Base-by-base conservation (phyloP, 2,888 invertebrate genomes). In the Tupiocoris notatus region DNA sequence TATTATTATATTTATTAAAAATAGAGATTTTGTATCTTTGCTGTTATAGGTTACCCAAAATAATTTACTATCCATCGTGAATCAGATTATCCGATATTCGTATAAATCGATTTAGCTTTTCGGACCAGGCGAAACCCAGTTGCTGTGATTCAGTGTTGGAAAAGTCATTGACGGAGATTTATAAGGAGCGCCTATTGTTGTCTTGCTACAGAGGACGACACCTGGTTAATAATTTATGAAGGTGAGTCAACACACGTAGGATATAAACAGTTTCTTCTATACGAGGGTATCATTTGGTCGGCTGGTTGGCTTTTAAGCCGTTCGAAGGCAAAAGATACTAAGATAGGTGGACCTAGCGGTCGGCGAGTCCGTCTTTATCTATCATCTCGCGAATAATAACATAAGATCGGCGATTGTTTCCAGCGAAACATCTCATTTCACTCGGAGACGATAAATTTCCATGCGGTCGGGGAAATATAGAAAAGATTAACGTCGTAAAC, bases 201-300 rank as follows among this genome's bases (percentile, higher is more conserved):
- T 70, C 70, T 23, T 59, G 59, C 58, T 25, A 17, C 39, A 39
- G 39, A 23, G 59, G 70, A 70, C 57, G 70, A 58, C 70, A 70
- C 70, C 70, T 70, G 58, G 59, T 70, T 70, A 70, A 70, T 70
- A 70, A 70, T 70, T 70, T 70, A 70, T 70, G 70, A 70, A 70
- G 70, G 59, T 70, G 70, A 70, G 70, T 70, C 70, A 70, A 70
- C 70, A 59, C 70, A 59, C 70, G 22, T 67, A 18, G 24, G 59
- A 23, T 70, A 58, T 70, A 58, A 23, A 70, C 58, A 70, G 70
- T 70, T 21, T 57, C 67, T 39, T 12, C 39, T 39, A 39, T 39
- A 39, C 56, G 54, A 67, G 54, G 57, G 67, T 70, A 70, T 70
- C 70, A 59, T 70, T 70, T 70, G 25, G 57, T 23, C 18, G 22